phyloP scores from a whole-genome alignment of 2,888 invertebrate species.

The Conchocele bisecta region DNA sequence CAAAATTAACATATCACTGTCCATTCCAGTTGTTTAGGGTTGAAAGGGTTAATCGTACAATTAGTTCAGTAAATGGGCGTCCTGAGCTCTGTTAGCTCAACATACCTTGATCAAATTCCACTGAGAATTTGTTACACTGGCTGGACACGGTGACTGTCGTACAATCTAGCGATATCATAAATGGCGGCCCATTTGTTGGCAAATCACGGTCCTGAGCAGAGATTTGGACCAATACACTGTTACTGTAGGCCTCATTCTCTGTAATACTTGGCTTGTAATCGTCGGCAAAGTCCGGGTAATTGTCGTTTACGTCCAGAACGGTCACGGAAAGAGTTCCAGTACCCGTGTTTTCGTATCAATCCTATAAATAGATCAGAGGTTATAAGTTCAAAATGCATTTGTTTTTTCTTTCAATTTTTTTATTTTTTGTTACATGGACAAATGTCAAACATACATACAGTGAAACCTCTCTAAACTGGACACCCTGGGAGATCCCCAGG shows the following conservation, averaged over 20 bases:
- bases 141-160: neutral
- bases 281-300: slow-evolving; percentile 93
- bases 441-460: no score
- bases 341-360: slow-evolving; percentile 86
- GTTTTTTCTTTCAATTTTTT: no score
- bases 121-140: slow-evolving; percentile 27
- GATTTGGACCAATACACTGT: slow-evolving; percentile 4
- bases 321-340: slow-evolving; percentile 97
- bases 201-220: slow-evolving; percentile 77
- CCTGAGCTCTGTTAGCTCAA: no score
- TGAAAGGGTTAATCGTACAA: no score
- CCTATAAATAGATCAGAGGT: no score
- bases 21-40: no score
- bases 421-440: no score
- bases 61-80: no score
- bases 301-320: slow-evolving; percentile 97
- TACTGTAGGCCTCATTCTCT: slow-evolving; percentile 24
- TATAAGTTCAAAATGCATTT: no score
- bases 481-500: no score
- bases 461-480: no score
- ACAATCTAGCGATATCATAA: slow-evolving; percentile 85
- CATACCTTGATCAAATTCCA: slow-evolving; percentile 12
- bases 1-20: no score
- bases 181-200: slow-evolving; percentile 86
- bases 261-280: slow-evolving; percentile 81